Percentiles rank a stretch among this genome's conserved stretches.
phyloP scores from a whole-genome alignment of 2,113 vertebrate genomes.

The Chrysemys picta region DNA sequence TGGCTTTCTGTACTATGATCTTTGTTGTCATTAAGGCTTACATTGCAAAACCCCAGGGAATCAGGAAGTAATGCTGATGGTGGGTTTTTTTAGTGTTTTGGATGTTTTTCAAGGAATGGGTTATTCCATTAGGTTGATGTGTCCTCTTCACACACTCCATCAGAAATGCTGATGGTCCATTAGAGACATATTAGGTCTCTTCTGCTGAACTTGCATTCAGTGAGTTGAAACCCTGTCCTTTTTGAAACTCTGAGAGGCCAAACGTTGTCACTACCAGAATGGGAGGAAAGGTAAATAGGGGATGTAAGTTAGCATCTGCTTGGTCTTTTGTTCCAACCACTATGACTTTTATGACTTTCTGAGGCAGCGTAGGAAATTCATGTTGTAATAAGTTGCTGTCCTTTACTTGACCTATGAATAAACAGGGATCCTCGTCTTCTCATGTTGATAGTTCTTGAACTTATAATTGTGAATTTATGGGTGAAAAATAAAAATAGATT shows the following conservation, averaged over 20 bases:
- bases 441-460: background rate
- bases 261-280: background rate
- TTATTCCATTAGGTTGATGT: background rate
- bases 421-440: background rate
- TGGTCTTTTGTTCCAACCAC: background rate
- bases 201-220: background rate
- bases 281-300: background rate
- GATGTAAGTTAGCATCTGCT: background rate
- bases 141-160: background rate
- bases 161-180: background rate
- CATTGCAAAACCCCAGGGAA: background rate
- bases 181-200: background rate
- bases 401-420: background rate
- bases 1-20: background rate
- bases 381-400: background rate
- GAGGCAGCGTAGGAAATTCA: background rate
- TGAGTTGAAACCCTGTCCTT: background rate
- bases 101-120: conserved; percentile 16
- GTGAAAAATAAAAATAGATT: background rate
- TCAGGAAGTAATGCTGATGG: background rate
- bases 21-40: conserved; percentile 48
- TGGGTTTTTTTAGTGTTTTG: conserved; percentile 32
- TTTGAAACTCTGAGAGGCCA: background rate
- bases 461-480: background rate
- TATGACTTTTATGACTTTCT: background rate